A percentile compares a stretch with the other conserved stretches of the same genome.
These are phyloP conservation scores for Dermolepida albohirtum DNA, from an alignment of 2,888 invertebrate genomes.

Conservation along the genomic window DNA sequence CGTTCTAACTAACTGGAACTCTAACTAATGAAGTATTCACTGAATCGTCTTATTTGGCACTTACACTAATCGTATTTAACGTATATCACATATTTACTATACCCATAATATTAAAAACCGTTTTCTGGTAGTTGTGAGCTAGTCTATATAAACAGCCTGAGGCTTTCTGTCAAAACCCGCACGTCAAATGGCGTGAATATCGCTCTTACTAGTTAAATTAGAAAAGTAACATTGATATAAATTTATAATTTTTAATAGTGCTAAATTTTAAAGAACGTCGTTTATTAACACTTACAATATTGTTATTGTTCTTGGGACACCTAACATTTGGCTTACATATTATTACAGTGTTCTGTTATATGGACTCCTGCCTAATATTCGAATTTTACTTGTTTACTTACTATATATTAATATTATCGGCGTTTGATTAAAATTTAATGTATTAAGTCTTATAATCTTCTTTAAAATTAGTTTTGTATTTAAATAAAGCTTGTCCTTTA, in stretches of 20 bases:
- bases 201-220: background rate
- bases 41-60: background rate
- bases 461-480: no score
- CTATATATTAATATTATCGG: no score
- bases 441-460: no score
- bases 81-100: background rate
- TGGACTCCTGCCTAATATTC: no score
- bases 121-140: constrained; percentile 4
- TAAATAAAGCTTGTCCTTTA: no score
- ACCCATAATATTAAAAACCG: constrained; percentile 21
- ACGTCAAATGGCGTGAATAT: constrained; percentile 36
- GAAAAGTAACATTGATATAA: background rate
- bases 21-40: no score
- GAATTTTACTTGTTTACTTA: no score
- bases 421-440: no score
- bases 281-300: background rate
- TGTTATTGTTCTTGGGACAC: background rate
- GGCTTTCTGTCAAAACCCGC: constrained; percentile 39
- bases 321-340: background rate
- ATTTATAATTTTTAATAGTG: background rate
- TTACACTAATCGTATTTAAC: constrained; percentile 8
- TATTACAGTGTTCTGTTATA: no score
- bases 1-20: background rate
- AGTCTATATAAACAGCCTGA: constrained; percentile 35
- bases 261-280: no score